These are phyloP conservation scores for Nemotelus pantherinus DNA, from an alignment of 2,888 invertebrate species.

Conservation along the genomic window DNA sequence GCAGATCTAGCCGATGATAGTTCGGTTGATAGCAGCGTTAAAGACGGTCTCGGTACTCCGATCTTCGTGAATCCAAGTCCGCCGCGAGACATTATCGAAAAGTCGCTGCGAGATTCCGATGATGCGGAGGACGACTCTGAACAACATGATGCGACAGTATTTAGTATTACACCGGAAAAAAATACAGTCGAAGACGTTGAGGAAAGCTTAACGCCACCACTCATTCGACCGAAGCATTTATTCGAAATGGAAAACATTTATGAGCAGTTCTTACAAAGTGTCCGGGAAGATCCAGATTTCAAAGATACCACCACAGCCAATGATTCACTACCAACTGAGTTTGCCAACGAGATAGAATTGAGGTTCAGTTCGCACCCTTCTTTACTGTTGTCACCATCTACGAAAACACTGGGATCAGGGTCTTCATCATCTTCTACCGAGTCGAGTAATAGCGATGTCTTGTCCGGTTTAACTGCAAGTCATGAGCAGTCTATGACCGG, in stretches of 20 bases:
- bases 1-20: background rate
- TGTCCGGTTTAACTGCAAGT: background rate
- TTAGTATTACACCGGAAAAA: no score
- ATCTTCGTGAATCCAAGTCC: constrained; percentile 57
- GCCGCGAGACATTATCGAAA: constrained; percentile 48
- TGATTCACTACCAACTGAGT: background rate
- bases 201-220: constrained; percentile 13
- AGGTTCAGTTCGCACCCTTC: constrained; percentile 13
- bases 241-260: constrained; percentile 61
- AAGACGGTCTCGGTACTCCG: constrained; percentile 54
- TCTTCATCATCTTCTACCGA: constrained; percentile 53
- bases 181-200: no score
- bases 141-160: background rate
- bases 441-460: constrained; percentile 45
- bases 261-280: constrained; percentile 62
- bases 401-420: constrained; percentile 53
- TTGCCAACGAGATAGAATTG: constrained; percentile 2
- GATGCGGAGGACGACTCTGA: background rate
- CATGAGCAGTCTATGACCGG: background rate
- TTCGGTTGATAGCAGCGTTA: constrained; percentile 26
- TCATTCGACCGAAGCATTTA: constrained; percentile 43
- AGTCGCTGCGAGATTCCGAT: background rate
- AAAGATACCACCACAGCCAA: background rate
- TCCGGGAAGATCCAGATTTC: constrained; percentile 55
- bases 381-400: constrained; percentile 46